phyloP scores from a whole-genome alignment of 2,113 vertebrate genomes.

The Seriola quinqueradiata region DNA sequence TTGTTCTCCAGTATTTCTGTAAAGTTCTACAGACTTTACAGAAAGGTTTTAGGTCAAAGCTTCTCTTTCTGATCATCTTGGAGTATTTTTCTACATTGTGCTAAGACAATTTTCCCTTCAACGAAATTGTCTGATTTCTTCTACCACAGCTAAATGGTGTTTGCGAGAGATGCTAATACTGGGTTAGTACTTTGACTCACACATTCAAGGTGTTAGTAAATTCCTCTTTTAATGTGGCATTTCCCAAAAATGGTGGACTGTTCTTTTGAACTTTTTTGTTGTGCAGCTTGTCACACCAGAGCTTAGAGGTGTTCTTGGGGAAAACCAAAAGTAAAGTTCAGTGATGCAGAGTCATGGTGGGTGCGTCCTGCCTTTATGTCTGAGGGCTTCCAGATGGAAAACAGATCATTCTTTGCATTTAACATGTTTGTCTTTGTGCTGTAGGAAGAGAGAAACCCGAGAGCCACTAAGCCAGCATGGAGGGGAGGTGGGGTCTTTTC shows the following conservation, averaged over 20 bases:
- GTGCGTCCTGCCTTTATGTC: neutral
- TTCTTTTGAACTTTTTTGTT: neutral
- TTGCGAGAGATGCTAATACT: neutral
- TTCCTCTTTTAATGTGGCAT: neutral
- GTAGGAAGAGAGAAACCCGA: conserved; percentile 54
- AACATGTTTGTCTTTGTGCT: conserved; percentile 26
- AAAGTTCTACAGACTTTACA: too few species aligned
- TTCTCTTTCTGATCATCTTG: too few species aligned
- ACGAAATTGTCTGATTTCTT: too few species aligned
- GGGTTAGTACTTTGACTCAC: neutral
- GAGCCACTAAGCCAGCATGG: conserved; percentile 52
- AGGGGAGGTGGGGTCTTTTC: conserved; percentile 49
- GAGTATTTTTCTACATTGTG: too few species aligned
- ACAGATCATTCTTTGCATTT: neutral
- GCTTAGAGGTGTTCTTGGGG: neutral
- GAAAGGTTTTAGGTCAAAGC: too few species aligned
- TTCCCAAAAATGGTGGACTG: neutral
- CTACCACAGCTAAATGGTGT: too few species aligned
- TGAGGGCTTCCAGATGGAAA: conserved; percentile 36
- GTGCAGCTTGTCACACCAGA: neutral
- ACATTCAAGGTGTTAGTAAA: neutral
- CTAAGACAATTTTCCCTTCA: too few species aligned
- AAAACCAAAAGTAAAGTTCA: neutral
- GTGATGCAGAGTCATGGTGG: neutral
- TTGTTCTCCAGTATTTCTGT: too few species aligned